Conservation (phyloP, 2,797 vertebrate species). For the Huso huso region DNA sequence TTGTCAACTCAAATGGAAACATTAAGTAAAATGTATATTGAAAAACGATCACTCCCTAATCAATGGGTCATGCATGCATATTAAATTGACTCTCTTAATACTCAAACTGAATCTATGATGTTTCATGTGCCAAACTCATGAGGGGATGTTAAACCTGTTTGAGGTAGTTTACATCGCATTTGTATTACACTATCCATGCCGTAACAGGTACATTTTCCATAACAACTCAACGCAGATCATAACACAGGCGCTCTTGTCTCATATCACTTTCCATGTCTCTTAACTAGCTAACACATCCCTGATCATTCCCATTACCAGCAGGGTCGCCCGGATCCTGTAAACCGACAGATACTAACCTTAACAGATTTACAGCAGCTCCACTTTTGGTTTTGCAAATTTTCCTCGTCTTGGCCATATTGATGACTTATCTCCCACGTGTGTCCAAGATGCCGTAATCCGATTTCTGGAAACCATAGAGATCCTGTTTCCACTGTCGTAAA, state of each 20-base stretch:
- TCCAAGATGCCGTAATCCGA: slow-evolving; percentile 24
- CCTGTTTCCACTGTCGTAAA: no score
- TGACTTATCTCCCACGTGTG: slow-evolving; percentile 31
- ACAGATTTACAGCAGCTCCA: background rate
- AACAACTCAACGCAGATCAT: background rate
- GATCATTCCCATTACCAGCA: no score
- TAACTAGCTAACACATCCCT: background rate
- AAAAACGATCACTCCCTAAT: no score
- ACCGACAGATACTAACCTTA: background rate
- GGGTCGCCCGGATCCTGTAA: no score
- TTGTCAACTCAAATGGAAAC: no score
- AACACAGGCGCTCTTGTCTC: no score
- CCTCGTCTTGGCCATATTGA: slow-evolving; percentile 37
- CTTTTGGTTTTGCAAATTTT: slow-evolving; percentile 9
- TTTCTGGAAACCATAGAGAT: no score
- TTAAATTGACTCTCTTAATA: no score
- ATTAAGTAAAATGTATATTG: no score
- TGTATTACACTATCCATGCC: background rate
- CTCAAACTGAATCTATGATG: no score
- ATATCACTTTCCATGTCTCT: background rate
- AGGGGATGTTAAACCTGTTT: background rate
- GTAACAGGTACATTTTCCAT: background rate
- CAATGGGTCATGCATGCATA: no score
- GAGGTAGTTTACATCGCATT: background rate
- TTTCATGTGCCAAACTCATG: no score